These are phyloP conservation scores for Ceratina calcarata DNA, from an alignment of 1,140 invertebrate species.

Conservation along the genomic window DNA sequence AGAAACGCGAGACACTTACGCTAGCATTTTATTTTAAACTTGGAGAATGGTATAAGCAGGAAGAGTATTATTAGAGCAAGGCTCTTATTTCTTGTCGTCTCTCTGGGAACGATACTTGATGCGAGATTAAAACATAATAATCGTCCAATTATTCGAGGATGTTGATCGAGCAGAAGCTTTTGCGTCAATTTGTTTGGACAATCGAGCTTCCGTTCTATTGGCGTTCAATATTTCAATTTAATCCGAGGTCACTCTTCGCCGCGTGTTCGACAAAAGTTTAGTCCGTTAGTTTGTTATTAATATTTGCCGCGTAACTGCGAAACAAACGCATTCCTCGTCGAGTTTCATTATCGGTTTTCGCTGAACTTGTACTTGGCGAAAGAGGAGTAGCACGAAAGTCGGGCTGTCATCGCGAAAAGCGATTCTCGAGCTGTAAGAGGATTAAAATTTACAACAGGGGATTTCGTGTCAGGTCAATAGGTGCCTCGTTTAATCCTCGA, in stretches of 20 bases:
- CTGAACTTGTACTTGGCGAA: neutral
- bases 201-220: neutral
- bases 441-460: constrained; percentile 15
- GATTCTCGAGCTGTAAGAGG: constrained; percentile 1
- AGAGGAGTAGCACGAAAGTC: neutral
- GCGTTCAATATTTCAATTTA: constrained; percentile 6
- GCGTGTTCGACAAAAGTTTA: neutral
- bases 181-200: constrained; percentile 2
- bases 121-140: constrained; percentile 3
- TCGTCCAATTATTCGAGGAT: neutral
- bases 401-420: constrained; percentile 9
- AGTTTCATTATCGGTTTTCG: neutral
- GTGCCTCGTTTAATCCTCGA: constrained; percentile 14
- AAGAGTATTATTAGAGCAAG: too few relatives aligned
- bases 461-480: neutral
- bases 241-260: neutral
- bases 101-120: too few relatives aligned
- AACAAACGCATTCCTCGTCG: neutral
- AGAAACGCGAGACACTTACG: too few relatives aligned
- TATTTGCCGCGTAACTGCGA: neutral
- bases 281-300: neutral
- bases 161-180: neutral
- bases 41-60: too few relatives aligned
- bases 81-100: too few relatives aligned
- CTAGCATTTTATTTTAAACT: too few relatives aligned